A percentile compares a stretch with the other conserved stretches of the same genome.
Evolutionary conservation across 2,797 vertebrate genomes (phyloP).

Genomic region (Phoeniculus purpureus): DNA sequence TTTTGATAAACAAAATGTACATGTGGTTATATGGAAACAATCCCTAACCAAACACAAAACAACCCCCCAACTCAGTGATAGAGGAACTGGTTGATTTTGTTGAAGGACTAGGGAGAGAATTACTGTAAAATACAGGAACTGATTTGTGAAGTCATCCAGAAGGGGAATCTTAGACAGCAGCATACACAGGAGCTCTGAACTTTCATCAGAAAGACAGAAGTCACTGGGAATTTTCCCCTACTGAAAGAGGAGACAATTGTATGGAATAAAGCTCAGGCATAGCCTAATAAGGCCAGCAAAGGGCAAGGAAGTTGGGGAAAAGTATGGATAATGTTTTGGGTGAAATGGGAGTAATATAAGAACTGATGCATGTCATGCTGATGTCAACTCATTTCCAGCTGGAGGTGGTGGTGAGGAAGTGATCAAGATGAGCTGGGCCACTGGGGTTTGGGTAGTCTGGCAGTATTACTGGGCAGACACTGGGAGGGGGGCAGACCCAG

Average conservation of each 20-base stretch:
- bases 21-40: background rate
- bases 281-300: background rate
- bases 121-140: background rate
- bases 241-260: background rate
- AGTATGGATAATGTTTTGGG: background rate
- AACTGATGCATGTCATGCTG: fast-evolving
- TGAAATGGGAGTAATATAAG: background rate
- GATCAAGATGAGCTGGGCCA: no score
- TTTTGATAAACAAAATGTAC: background rate
- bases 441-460: no score
- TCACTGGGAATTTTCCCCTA: background rate
- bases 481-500: no score
- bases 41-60: background rate
- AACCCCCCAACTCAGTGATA: background rate
- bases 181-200: background rate
- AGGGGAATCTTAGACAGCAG: background rate
- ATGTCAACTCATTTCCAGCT: background rate
- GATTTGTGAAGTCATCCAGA: background rate
- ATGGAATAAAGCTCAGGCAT: background rate
- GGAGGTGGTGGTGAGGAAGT: fast-evolving
- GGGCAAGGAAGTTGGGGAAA: background rate
- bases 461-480: no score
- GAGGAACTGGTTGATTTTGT: background rate
- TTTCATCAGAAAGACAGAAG: background rate
- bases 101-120: background rate